Percentiles rank a stretch among this genome's conserved stretches.
Evolutionary conservation across 2,888 invertebrate genomes (phyloP).

Genomic region (Listrodromus nycthemerus): DNA sequence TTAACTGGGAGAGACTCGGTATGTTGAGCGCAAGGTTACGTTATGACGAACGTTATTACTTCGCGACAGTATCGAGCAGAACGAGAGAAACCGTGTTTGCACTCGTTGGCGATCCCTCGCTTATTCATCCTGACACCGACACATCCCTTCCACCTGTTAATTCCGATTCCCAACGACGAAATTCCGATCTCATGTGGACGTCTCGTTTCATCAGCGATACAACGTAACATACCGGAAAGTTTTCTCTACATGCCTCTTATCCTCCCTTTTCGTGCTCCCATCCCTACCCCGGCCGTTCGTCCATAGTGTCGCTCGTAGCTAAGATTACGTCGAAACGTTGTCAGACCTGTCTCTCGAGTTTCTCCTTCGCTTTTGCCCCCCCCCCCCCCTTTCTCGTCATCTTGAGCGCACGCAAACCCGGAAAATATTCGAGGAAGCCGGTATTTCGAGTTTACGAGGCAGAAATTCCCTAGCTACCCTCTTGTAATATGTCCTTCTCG

Average conservation of each 20-base stretch:
- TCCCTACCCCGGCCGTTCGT: constrained; percentile 21
- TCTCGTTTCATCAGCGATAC: constrained; percentile 33
- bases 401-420: constrained; percentile 21
- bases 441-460: constrained; percentile 62
- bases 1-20: not conserved
- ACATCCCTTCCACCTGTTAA: not conserved
- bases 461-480: constrained; percentile 53
- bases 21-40: not conserved
- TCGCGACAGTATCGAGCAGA: not conserved
- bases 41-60: not conserved
- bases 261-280: constrained; percentile 1
- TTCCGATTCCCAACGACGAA: constrained; percentile 1
- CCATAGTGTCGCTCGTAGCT: constrained; percentile 24
- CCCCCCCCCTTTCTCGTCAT: not conserved
- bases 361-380: not conserved
- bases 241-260: constrained; percentile 7
- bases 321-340: constrained; percentile 51
- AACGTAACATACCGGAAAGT: constrained; percentile 35
- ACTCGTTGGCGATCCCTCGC: not conserved
- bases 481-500: constrained; percentile 5
- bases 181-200: not conserved
- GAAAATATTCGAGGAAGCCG: constrained; percentile 58
- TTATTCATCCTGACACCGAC: not conserved
- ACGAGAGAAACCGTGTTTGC: not conserved
- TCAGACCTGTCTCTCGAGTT: constrained; percentile 40